Percentiles rank a stretch among this genome's conserved stretches.
These are phyloP conservation scores for Drosophila neotestacea DNA, from an alignment of 2,888 invertebrate genomes.

Conservation along the genomic window DNA sequence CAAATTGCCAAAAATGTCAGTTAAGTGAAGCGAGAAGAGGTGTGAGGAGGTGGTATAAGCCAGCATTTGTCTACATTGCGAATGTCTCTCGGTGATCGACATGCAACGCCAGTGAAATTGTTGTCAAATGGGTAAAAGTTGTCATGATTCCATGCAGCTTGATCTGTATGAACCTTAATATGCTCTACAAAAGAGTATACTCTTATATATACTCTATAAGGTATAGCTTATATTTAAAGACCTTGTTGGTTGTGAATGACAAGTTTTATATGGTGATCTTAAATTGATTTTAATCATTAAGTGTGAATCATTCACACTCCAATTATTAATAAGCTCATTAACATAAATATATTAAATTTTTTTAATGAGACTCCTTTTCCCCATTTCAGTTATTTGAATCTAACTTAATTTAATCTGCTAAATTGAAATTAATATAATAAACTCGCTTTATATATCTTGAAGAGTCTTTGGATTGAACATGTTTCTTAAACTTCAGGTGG, in stretches of 20 bases:
- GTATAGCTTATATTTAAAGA: not conserved
- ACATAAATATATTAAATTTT: too few species aligned
- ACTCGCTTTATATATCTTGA: too few species aligned
- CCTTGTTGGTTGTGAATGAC: not conserved
- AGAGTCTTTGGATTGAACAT: too few species aligned
- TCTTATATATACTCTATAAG: too few species aligned
- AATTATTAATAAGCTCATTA: too few species aligned
- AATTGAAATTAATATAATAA: too few species aligned
- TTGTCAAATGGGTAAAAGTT: constrained; percentile 70
- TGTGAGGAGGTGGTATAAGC: not conserved
- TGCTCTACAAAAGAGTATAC: not conserved
- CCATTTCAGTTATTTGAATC: too few species aligned
- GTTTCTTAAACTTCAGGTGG: too few species aligned
- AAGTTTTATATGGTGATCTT: not conserved
- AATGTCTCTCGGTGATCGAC: constrained; percentile 53
- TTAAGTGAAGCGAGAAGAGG: not conserved
- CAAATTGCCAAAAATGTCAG: constrained; percentile 56
- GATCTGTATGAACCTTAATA: constrained; percentile 8
- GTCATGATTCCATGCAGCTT: constrained; percentile 3
- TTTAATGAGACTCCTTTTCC: too few species aligned
- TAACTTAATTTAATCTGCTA: too few species aligned
- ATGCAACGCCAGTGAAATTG: constrained; percentile 63
- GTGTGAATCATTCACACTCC: too few species aligned
- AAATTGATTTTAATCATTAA: too few species aligned
- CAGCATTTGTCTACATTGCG: constrained; percentile 34